Evolutionary conservation across 2,113 vertebrate species (phyloP).

Genomic region (Asarcornis scutulata): DNA sequence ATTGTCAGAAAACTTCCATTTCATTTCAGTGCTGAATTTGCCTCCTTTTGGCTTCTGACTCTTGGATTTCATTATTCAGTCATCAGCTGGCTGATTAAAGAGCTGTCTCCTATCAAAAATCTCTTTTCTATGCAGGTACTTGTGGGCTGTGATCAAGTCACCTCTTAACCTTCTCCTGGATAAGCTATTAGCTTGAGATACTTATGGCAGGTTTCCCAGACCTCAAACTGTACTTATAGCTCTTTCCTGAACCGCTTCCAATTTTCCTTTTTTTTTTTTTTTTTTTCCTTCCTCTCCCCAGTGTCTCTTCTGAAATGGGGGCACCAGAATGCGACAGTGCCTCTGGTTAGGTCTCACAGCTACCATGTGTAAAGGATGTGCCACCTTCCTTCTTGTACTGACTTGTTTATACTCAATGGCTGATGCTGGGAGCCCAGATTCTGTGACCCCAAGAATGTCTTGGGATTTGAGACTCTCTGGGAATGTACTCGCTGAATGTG

Average conservation of each 20-base stretch:
- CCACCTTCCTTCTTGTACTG: not conserved
- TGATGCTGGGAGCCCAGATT: not conserved
- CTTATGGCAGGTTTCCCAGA: conserved; percentile 50
- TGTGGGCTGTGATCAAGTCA: not conserved
- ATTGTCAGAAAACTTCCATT: not conserved
- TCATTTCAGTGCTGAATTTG: not conserved
- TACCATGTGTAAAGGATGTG: rapidly evolving
- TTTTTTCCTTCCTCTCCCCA: rapidly evolving
- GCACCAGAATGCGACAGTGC: rapidly evolving
- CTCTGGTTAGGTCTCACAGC: rapidly evolving
- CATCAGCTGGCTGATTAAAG: conserved; percentile 25
- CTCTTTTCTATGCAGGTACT: conserved; percentile 19
- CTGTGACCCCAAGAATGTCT: not conserved
- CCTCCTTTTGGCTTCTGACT: not conserved
- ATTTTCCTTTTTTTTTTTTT: not conserved
- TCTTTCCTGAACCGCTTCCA: conserved; percentile 42
- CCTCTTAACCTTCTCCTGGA: conserved; percentile 41
- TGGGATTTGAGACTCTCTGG: not conserved
- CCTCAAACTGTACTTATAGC: not conserved
- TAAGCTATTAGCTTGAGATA: conserved; percentile 32
- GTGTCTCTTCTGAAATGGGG: not conserved
- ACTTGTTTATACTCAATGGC: rapidly evolving
- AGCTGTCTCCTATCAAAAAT: conserved; percentile 30
- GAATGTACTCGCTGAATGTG: not conserved
- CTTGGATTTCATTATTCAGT: not conserved